Percentiles rank a stretch among this genome's conserved stretches.
Conservation (phyloP, 2,113 vertebrate species). For the Crotalus helleri region DNA sequence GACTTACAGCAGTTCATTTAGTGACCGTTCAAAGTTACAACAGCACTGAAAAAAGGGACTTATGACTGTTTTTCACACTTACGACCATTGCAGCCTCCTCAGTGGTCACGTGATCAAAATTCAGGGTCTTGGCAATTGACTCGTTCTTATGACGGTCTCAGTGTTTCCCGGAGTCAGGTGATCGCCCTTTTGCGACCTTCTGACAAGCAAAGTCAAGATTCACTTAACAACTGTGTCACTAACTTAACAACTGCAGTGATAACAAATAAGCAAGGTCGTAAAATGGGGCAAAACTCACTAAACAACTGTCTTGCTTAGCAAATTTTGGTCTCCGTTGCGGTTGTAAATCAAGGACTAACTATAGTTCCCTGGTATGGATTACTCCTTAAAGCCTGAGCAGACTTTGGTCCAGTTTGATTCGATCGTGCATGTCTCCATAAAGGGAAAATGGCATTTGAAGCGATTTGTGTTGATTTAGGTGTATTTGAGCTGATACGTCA, state of each 20-base stretch:
- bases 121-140: not conserved
- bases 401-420: not conserved
- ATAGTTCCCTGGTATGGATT: not conserved
- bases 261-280: not conserved
- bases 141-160: not conserved
- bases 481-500: not conserved
- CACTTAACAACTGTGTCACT: not conserved
- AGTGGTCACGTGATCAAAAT: not conserved
- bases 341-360: no score
- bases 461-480: not conserved
- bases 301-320: not conserved
- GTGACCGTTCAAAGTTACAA: not conserved
- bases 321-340: no score
- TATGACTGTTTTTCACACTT: not conserved
- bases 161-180: no score
- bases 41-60: not conserved
- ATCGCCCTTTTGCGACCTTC: not conserved
- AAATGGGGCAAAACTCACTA: not conserved
- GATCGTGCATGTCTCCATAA: not conserved
- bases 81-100: not conserved
- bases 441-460: not conserved
- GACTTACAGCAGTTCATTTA: not conserved
- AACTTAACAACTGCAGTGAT: not conserved
- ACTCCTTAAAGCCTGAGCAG: no score
- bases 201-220: not conserved